These are phyloP conservation scores for Drosophila lini DNA, from an alignment of 1,140 invertebrate genomes.

Conservation along the genomic window DNA sequence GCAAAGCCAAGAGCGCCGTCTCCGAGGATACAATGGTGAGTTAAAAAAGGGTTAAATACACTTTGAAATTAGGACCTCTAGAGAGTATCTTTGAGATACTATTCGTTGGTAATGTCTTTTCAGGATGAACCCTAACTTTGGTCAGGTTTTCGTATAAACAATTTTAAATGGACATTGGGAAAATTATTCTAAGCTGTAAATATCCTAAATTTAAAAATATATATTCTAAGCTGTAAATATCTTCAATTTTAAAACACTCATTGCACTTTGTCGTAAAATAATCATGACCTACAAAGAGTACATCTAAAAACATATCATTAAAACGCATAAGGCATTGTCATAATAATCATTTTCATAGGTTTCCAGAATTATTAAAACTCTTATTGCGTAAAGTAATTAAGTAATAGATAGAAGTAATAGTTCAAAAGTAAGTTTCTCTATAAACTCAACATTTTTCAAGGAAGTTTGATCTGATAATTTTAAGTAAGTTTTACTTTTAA, in stretches of 20 bases:
- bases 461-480: neutral
- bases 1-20: constrained; percentile 25
- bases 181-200: no score
- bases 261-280: no score
- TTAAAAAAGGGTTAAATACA: neutral
- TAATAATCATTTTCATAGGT: neutral
- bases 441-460: no score
- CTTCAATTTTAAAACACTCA: neutral
- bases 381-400: neutral
- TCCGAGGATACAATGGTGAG: constrained; percentile 66
- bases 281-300: neutral
- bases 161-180: neutral
- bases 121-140: no score
- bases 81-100: neutral
- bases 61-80: no score
- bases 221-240: no score
- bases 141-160: no score
- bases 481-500: neutral
- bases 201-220: no score
- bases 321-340: neutral
- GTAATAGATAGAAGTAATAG: neutral
- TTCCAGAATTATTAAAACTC: neutral
- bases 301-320: neutral
- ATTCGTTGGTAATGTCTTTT: neutral
- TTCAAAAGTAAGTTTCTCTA: neutral